Evolutionary conservation across 2,797 vertebrate genomes (phyloP), one percentile per base, ranked within the genome.

Genomic region (Peromyscus attwateri): DNA sequence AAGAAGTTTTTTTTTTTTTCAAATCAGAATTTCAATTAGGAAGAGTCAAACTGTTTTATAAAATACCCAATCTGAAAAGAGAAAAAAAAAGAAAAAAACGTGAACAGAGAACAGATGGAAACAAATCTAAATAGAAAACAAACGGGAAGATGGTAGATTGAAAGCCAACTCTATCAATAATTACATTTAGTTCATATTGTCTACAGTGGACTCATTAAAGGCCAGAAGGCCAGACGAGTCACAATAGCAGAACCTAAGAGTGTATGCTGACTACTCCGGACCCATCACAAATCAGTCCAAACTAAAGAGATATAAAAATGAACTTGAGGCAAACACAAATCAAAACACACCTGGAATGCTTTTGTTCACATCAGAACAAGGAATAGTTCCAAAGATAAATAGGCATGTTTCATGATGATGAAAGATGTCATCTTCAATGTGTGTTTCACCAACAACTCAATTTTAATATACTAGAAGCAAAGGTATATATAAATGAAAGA

Each of bases 171-270:
- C 37, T n/a, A 57, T 92, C 25, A 27, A 75, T 71, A 91, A 82
- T 73, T 84, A 76, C 31, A 90, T 75, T 89, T 92, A 93, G 89
- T 66, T 27, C 34, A 95, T 94, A 68, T 70, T n/a, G 13, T 73
- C 77, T 81, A 52, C 76, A 92, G 71, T 16, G 40, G 31, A 57
- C 46, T 23, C 66, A 29, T 64, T 80, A 92, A 92, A 49, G 49
- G 27, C 46, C 17, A 87, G 3, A 87, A 73, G 31, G 7, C 73
- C 62, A 85, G 29, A 68, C 17, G 37, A 89, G 73, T 62, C 17
- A 68, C 81, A 76, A 91, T 83, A 84, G 11, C 27, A 60, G 60
- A 91, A 73, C 1, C 14, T 19, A 46, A 25, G 68, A 57, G 31
- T 27, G 71, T 34, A 84, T 57, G 9, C n/a, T 75, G 17, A 60